phyloP scores from a whole-genome alignment of 30 jellyfish, hydroid and myxozoan species.

The Clytia hemisphaerica region DNA sequence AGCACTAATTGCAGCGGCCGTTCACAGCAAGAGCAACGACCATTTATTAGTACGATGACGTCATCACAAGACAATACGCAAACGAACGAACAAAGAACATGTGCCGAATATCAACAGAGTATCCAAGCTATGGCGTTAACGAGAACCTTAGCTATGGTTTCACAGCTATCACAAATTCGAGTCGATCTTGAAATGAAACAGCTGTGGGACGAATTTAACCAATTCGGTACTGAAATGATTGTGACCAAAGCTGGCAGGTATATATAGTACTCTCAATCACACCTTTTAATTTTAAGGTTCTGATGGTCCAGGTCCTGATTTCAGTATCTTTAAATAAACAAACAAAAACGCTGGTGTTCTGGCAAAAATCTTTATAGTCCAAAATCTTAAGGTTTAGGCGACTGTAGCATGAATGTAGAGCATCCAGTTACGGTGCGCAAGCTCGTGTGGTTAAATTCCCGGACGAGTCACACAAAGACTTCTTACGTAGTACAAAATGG shows the following conservation, averaged over 20 bases:
- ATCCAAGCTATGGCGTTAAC: conserved; percentile 5
- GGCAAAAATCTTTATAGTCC: no score
- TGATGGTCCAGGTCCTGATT: background rate
- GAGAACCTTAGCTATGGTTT: background rate
- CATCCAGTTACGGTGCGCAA: no score
- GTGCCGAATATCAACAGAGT: background rate
- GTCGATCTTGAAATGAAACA: conserved; percentile 64
- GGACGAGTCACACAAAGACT: no score
- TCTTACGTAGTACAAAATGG: no score
- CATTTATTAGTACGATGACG: background rate
- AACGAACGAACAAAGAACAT: background rate
- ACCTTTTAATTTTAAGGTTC: background rate
- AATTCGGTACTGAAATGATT: conserved; percentile 82
- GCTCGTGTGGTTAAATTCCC: no score
- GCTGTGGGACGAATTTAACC: conserved; percentile 67
- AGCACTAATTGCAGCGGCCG: background rate
- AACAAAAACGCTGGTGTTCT: background rate
- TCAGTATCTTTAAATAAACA: background rate
- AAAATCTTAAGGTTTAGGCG: no score
- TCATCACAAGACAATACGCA: background rate
- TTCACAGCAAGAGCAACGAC: conserved; percentile 6
- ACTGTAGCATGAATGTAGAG: no score
- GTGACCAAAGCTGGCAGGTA: conserved; percentile 93
- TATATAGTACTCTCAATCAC: background rate
- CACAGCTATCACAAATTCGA: conserved; percentile 36